phyloP scores from a whole-genome alignment of 2,113 vertebrate genomes.

The Nothobranchius furzeri region DNA sequence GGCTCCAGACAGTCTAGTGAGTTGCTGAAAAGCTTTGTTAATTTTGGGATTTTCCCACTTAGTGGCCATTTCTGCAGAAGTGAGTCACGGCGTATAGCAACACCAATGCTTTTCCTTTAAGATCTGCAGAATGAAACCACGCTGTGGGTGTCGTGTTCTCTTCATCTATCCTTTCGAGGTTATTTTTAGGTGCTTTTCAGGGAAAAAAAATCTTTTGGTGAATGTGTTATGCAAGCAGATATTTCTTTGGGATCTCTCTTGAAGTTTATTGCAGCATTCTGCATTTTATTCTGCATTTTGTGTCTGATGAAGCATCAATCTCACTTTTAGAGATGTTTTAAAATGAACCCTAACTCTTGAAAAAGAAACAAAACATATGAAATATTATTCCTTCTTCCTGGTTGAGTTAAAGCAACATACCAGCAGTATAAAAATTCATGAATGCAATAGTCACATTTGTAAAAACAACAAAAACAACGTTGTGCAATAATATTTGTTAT shows the following conservation, averaged over 20 bases:
- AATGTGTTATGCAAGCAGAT: constrained; percentile 46
- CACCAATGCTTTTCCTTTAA: constrained; percentile 39
- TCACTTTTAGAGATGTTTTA: neutral
- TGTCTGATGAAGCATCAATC: constrained; percentile 1
- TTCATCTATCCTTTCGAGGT: constrained; percentile 22
- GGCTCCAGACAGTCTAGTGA: constrained; percentile 85
- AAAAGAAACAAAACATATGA: no score
- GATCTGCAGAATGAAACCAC: constrained; percentile 17
- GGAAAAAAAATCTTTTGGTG: constrained; percentile 13
- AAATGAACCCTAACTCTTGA: neutral
- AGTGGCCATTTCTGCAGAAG: constrained; percentile 21
- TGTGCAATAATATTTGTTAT: no score
- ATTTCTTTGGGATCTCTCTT: constrained; percentile 12
- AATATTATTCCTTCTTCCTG: no score
- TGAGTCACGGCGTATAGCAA: constrained; percentile 31
- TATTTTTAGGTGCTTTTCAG: constrained; percentile 44
- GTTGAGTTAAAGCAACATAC: no score
- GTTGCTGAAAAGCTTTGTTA: constrained; percentile 62
- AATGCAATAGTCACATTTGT: no score
- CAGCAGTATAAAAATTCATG: no score
- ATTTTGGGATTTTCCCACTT: constrained; percentile 22
- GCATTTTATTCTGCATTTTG: neutral
- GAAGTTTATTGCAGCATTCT: constrained; percentile 3
- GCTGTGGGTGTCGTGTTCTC: constrained; percentile 39
- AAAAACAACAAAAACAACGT: no score